Conservation (phyloP, 2,797 vertebrate species). For the Babyrousa celebensis region DNA sequence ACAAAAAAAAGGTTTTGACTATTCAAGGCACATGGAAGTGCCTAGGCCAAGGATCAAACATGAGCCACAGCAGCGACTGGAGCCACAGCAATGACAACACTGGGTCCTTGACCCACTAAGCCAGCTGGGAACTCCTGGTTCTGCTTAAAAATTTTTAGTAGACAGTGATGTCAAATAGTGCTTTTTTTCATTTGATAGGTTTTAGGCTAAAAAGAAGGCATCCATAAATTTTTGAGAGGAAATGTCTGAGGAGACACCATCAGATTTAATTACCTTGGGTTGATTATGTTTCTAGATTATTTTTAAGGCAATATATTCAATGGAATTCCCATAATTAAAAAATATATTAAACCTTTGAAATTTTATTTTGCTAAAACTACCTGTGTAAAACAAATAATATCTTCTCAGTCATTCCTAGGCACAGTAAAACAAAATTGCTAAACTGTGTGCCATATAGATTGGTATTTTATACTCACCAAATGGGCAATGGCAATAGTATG, state of each 20-base stretch:
- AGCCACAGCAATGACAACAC: no score
- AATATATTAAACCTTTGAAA: background rate
- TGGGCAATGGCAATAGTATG: slow-evolving; percentile 98
- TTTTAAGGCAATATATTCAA: background rate
- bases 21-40: background rate
- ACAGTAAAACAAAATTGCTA: background rate
- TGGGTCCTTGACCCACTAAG: no score
- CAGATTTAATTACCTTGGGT: slow-evolving; percentile 1
- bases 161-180: background rate
- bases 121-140: no score
- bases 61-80: no score
- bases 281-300: slow-evolving; percentile 27
- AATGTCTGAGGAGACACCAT: background rate
- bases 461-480: slow-evolving; percentile 95
- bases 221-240: background rate
- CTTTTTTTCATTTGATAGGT: slow-evolving; percentile 20
- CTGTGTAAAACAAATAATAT: background rate
- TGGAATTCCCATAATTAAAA: slow-evolving; percentile 49
- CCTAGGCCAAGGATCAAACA: no score
- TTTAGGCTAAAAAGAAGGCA: slow-evolving; percentile 1
- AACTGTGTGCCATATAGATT: background rate
- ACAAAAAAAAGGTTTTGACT: background rate
- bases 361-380: slow-evolving; percentile 32
- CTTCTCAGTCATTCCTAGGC: background rate
- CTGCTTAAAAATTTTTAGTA: slow-evolving; percentile 23